Evolutionary conservation across 35 echinoderm and acorn worm species (phyloP).

Genomic region (Strongylocentrotus purpuratus): DNA sequence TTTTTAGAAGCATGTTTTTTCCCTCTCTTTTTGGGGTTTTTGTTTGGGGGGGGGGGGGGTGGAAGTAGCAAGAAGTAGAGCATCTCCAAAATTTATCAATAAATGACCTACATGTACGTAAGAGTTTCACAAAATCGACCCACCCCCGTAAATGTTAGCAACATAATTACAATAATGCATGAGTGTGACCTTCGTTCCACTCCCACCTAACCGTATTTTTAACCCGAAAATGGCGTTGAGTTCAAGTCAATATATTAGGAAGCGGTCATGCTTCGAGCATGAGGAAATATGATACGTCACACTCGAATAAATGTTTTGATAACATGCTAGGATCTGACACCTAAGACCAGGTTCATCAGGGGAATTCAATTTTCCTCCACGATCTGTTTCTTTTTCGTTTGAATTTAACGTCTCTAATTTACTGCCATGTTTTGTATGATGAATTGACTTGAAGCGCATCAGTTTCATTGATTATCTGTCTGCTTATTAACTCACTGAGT

Average conservation of each 20-base stretch:
- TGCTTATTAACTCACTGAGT: not conserved
- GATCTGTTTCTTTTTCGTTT: not conserved
- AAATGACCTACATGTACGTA: too few relatives aligned
- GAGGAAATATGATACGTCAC: not conserved
- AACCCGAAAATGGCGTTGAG: not conserved
- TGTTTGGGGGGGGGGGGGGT: too few relatives aligned
- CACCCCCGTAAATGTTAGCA: too few relatives aligned
- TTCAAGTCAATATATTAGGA: not conserved
- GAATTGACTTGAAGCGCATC: not conserved
- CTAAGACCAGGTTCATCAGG: not conserved
- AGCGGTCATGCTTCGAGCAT: not conserved
- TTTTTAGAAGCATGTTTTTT: too few relatives aligned
- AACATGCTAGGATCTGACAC: not conserved
- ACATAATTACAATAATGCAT: not conserved
- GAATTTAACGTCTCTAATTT: not conserved
- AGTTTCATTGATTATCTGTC: slow-evolving; percentile 3
- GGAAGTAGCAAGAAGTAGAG: too few relatives aligned
- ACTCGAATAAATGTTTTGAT: slow-evolving; percentile 5
- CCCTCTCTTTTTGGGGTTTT: too few relatives aligned
- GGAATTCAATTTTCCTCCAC: not conserved
- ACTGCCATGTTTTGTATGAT: not conserved
- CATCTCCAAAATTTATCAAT: too few relatives aligned
- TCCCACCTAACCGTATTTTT: not conserved
- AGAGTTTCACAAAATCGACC: too few relatives aligned
- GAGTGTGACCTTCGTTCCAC: not conserved